Percentiles rank a stretch among this genome's conserved stretches.
These are phyloP conservation scores for Grammomys surdaster DNA, from an alignment of 2,113 vertebrate genomes.

Conservation along the genomic window DNA sequence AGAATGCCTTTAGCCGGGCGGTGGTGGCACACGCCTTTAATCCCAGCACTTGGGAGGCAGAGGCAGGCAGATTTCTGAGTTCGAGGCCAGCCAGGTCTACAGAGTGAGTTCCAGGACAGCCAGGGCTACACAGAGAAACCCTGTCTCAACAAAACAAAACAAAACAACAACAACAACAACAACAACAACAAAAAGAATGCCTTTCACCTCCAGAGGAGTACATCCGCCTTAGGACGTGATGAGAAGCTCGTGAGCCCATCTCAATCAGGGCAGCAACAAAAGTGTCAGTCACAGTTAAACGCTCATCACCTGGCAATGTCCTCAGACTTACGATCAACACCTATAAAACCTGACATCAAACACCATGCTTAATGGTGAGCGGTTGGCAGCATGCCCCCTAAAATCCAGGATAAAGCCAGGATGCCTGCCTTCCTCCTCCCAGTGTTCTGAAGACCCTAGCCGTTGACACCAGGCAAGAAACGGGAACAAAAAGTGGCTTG, in stretches of 20 bases:
- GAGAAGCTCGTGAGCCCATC: not conserved
- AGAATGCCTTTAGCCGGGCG: not conserved
- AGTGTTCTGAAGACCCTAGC: not conserved
- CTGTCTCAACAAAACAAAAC: too few species aligned
- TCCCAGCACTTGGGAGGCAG: too few species aligned
- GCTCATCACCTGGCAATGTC: not conserved
- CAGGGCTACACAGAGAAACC: too few species aligned
- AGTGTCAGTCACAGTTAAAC: not conserved
- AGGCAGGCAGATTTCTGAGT: too few species aligned
- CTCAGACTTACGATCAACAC: not conserved
- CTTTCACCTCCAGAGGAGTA: not conserved
- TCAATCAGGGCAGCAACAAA: not conserved
- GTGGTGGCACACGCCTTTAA: too few species aligned
- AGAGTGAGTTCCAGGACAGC: too few species aligned
- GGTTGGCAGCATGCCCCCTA: not conserved
- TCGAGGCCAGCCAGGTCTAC: too few species aligned
- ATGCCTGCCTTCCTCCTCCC: not conserved
- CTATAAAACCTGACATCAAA: not conserved
- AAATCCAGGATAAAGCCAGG: not conserved
- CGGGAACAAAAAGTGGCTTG: not conserved
- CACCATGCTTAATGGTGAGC: not conserved
- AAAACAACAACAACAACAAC: too few species aligned
- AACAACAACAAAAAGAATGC: not conserved
- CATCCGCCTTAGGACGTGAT: not conserved
- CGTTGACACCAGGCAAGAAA: constrained; percentile 23